A percentile compares a stretch with the other conserved stretches of the same genome.
These are phyloP conservation scores for Orientallactaga bullata DNA, from an alignment of 2,113 vertebrate species.

Conservation along the genomic window DNA sequence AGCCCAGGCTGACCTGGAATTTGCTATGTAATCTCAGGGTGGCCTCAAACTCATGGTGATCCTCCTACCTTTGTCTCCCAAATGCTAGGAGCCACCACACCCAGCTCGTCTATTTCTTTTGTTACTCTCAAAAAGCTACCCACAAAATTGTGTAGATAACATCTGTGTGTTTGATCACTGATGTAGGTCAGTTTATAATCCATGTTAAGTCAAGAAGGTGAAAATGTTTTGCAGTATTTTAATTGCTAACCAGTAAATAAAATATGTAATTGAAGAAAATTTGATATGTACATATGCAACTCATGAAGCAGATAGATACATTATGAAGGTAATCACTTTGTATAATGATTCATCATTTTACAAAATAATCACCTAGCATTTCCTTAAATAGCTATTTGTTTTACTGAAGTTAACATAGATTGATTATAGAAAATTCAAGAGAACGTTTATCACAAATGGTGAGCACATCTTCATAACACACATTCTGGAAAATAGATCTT, in stretches of 20 bases:
- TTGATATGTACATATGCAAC: slow-evolving; percentile 57
- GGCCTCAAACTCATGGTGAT: no score
- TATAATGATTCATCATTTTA: slow-evolving; percentile 71
- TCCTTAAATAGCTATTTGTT: neutral
- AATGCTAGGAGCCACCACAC: no score
- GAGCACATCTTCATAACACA: neutral
- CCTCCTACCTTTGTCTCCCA: no score
- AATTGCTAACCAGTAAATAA: slow-evolving; percentile 64
- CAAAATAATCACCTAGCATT: slow-evolving; percentile 43
- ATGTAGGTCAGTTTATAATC: neutral
- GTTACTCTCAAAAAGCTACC: neutral
- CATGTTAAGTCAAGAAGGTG: slow-evolving; percentile 5
- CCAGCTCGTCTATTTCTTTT: neutral
- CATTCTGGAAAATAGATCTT: neutral
- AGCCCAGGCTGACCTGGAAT: no score
- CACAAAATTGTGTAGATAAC: neutral
- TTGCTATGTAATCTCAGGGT: no score
- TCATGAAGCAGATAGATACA: slow-evolving; percentile 30
- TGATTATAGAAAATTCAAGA: slow-evolving; percentile 37
- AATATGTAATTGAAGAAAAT: slow-evolving; percentile 69
- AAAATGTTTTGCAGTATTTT: slow-evolving; percentile 49
- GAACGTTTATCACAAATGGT: neutral
- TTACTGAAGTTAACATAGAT: slow-evolving; percentile 31
- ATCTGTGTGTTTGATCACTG: neutral
- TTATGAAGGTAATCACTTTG: slow-evolving; percentile 46